Evolutionary conservation across 1,140 invertebrate species (phyloP).

Genomic region (Drosophila sucinea): DNA sequence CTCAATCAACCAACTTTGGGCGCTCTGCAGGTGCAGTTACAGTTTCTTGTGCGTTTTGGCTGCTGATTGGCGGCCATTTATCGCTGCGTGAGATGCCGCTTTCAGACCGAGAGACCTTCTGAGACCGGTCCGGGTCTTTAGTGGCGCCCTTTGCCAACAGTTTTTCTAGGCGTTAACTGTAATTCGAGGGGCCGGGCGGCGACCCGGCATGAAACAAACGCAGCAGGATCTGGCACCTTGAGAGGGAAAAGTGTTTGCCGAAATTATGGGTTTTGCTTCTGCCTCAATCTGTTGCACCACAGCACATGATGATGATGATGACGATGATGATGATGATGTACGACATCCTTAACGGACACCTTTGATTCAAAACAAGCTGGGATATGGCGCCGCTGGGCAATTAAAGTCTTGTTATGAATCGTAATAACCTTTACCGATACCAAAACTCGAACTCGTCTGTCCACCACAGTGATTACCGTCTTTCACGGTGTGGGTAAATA

Average conservation of each 20-base stretch:
- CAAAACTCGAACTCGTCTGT: not conserved
- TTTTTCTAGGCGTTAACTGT: slow-evolving; percentile 75
- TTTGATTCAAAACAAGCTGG: slow-evolving; percentile 42
- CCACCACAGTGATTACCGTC: not conserved
- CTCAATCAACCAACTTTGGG: slow-evolving; percentile 1
- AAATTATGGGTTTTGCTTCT: slow-evolving; percentile 74
- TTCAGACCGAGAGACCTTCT: slow-evolving; percentile 6
- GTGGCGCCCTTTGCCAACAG: slow-evolving; percentile 56
- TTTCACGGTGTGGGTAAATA: slow-evolving; percentile 2
- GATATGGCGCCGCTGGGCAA: slow-evolving; percentile 66
- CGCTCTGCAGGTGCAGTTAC: slow-evolving; percentile 63
- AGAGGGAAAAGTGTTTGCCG: slow-evolving; percentile 56
- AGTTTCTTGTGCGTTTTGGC: slow-evolving; percentile 7
- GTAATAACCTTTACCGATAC: slow-evolving; percentile 39
- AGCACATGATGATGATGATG: slow-evolving; percentile 33
- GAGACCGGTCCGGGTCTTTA: not conserved
- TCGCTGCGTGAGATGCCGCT: slow-evolving; percentile 70
- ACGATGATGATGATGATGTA: slow-evolving; percentile 28
- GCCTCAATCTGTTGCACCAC: slow-evolving; percentile 44
- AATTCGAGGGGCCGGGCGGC: slow-evolving; percentile 44
- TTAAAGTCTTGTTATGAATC: slow-evolving; percentile 59
- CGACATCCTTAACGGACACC: slow-evolving; percentile 66
- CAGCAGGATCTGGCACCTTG: slow-evolving; percentile 75
- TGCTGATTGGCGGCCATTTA: slow-evolving; percentile 72
- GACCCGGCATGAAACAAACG: slow-evolving; percentile 52